Percentiles rank a stretch among this genome's conserved stretches.
These are phyloP conservation scores for Drosophila arizonae DNA, from an alignment of 1,140 invertebrate species.

Conservation along the genomic window DNA sequence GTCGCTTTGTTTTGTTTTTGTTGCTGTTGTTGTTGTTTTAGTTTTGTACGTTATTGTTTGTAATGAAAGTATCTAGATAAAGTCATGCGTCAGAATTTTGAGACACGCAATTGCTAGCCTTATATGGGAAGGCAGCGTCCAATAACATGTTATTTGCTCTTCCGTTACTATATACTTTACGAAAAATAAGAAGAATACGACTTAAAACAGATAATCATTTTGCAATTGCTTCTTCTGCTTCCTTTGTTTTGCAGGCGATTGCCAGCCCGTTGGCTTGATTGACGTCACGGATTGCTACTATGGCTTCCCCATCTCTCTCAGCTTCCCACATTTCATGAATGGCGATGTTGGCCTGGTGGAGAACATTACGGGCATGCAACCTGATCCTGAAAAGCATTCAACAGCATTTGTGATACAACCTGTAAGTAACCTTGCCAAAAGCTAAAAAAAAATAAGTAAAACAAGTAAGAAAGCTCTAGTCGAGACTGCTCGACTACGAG, in stretches of 20 bases:
- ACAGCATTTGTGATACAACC: conserved; percentile 89
- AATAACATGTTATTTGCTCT: conserved; percentile 17
- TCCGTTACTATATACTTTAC: conserved; percentile 27
- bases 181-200: no score
- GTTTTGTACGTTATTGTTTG: background rate
- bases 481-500: no score
- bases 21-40: background rate
- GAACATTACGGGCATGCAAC: conserved; percentile 88
- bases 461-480: no score
- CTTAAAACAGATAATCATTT: conserved; percentile 5
- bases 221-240: conserved; percentile 21
- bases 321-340: conserved; percentile 94
- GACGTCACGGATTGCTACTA: conserved; percentile 93
- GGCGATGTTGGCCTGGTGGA: conserved; percentile 87
- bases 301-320: conserved; percentile 92
- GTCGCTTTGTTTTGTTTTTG: background rate
- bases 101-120: conserved; percentile 23
- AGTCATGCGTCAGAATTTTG: conserved; percentile 7
- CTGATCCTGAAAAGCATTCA: conserved; percentile 87
- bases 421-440: conserved; percentile 81
- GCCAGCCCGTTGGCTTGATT: conserved; percentile 88
- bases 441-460: no score
- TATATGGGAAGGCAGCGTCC: background rate
- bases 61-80: conserved; percentile 20
- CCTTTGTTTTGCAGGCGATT: conserved; percentile 83